Percentiles rank a stretch among this genome's conserved stretches.
phyloP scores from a whole-genome alignment of 2,797 vertebrate species.

The Intellagama lesueurii region DNA sequence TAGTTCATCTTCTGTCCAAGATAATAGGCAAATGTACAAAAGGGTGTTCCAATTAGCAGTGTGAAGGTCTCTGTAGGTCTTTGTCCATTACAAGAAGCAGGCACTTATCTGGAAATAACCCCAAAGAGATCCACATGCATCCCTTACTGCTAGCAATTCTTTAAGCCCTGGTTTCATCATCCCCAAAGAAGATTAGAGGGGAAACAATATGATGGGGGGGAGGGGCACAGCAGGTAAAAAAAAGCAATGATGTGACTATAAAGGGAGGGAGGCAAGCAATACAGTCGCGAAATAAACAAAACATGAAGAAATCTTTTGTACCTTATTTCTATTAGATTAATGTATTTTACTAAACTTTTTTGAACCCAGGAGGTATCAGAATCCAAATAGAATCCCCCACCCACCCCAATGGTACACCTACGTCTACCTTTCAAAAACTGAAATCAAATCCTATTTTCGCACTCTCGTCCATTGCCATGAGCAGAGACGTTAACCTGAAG shows the following conservation, averaged over 20 bases:
- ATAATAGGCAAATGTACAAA: background rate
- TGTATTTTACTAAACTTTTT: background rate
- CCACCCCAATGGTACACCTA: background rate
- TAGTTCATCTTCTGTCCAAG: background rate
- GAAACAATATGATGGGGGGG: background rate
- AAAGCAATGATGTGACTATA: background rate
- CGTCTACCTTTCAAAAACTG: background rate
- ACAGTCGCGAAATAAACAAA: background rate
- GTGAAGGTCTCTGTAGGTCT: background rate
- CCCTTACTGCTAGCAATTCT: background rate
- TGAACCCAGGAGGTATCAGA: background rate
- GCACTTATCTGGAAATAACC: background rate
- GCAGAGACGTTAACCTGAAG: constrained; percentile 13
- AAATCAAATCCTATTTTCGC: constrained; percentile 18
- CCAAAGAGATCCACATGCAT: background rate
- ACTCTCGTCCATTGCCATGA: background rate
- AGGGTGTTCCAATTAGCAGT: background rate
- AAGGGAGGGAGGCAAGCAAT: background rate
- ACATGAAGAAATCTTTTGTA: constrained; percentile 3
- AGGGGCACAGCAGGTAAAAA: background rate
- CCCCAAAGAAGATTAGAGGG: background rate
- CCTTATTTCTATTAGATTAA: background rate
- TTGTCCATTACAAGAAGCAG: background rate
- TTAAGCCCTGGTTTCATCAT: background rate
- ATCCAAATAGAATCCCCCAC: background rate